These are phyloP conservation scores for Caprella mutica DNA, from an alignment of 2,888 invertebrate species.

Conservation along the genomic window DNA sequence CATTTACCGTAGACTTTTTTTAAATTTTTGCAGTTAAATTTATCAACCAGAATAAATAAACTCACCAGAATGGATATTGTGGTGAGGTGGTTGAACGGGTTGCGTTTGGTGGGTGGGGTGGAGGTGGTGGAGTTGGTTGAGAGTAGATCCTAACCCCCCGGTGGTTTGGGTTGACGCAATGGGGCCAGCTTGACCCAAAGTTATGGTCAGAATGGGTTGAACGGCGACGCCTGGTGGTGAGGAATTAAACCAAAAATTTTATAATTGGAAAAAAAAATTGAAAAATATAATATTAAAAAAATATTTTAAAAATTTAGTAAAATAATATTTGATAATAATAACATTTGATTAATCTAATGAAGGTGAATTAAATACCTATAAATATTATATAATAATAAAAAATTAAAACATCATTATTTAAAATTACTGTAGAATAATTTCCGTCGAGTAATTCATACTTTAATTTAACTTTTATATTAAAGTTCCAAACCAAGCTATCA, in stretches of 20 bases:
- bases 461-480: no score
- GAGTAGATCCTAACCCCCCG: neutral
- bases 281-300: no score
- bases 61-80: neutral
- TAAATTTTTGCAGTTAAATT: no score
- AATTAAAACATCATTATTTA: neutral
- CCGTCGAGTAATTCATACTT: no score
- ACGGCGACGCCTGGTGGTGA: slow-evolving; percentile 69
- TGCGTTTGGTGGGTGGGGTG: neutral
- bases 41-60: no score
- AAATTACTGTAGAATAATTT: no score
- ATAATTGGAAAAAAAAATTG: no score
- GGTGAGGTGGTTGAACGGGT: neutral
- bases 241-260: neutral
- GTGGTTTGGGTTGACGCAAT: slow-evolving; percentile 4
- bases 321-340: neutral
- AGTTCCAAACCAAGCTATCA: no score
- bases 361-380: neutral
- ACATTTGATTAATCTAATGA: neutral
- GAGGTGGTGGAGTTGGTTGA: slow-evolving; percentile 1
- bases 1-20: no score
- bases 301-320: no score
- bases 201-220: slow-evolving; percentile 90
- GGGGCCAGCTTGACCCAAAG: slow-evolving; percentile 50
- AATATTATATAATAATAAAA: neutral